Conservation (phyloP, 2,797 vertebrate species). For the Cheirogaleus major region DNA sequence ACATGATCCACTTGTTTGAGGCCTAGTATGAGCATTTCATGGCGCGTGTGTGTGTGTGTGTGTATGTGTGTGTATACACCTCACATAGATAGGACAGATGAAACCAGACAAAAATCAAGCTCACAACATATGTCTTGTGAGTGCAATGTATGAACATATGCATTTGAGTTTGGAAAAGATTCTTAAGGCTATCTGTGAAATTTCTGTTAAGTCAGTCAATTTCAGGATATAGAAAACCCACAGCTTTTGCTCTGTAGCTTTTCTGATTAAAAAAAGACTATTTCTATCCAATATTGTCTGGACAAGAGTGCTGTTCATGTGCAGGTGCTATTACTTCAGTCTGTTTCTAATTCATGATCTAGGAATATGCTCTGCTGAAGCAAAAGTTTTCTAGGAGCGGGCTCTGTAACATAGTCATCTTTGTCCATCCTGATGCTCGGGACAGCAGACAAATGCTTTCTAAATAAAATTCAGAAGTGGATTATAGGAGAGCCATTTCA, state of each 20-base stretch:
- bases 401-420: background rate
- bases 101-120: background rate
- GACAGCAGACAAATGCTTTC: background rate
- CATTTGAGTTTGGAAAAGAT: background rate
- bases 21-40: background rate
- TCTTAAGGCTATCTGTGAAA: background rate
- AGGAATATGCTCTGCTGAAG: background rate
- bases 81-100: background rate
- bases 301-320: background rate
- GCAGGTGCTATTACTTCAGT: background rate
- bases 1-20: slow-evolving; percentile 19
- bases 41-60: background rate
- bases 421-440: background rate
- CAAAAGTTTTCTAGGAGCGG: background rate
- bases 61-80: background rate
- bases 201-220: background rate
- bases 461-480: background rate
- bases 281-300: background rate
- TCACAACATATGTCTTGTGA: background rate
- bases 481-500: background rate
- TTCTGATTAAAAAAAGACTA: slow-evolving; percentile 12
- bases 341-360: background rate
- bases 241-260: background rate
- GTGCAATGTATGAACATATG: background rate
- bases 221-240: background rate